phyloP scores from a whole-genome alignment of 2,113 vertebrate species.

The Amphilophus citrinellus region DNA sequence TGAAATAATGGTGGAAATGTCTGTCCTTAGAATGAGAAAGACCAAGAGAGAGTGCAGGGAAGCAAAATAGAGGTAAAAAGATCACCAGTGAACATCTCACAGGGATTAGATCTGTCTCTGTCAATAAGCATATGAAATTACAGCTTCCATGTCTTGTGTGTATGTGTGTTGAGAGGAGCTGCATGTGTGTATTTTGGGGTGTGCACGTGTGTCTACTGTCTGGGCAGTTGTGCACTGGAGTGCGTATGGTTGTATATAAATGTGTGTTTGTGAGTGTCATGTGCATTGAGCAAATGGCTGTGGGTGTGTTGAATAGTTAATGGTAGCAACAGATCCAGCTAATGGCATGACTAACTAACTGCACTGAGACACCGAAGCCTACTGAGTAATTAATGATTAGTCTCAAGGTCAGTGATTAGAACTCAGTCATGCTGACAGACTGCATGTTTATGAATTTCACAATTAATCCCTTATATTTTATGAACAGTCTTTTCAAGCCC shows the following conservation, averaged over 20 bases:
- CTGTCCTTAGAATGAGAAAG: constrained; percentile 15
- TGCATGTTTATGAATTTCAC: constrained; percentile 24
- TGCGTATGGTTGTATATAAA: neutral
- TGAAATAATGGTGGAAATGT: constrained; percentile 11
- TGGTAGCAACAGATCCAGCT: constrained; percentile 60
- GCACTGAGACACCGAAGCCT: constrained; percentile 30
- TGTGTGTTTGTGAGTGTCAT: constrained; percentile 47
- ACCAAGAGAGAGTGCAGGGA: neutral
- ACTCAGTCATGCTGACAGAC: neutral
- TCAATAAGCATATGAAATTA: constrained; percentile 79
- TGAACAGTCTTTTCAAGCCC: neutral
- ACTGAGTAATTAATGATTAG: constrained; percentile 59
- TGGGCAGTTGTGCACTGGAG: neutral
- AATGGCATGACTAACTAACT: constrained; percentile 61
- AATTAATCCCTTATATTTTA: neutral
- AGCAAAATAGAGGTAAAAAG: constrained; percentile 42
- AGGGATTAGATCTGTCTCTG: constrained; percentile 58
- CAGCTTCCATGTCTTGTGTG: constrained; percentile 50
- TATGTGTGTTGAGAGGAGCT: constrained; percentile 2
- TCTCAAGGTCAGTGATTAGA: constrained; percentile 59
- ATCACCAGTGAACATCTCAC: constrained; percentile 57
- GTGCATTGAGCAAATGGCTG: constrained; percentile 55
- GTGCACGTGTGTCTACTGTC: neutral
- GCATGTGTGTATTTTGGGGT: constrained; percentile 2
- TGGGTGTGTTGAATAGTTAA: constrained; percentile 74